Evolutionary conservation across 2,888 invertebrate species (phyloP).

Genomic region (Mythimna albipuncta): DNA sequence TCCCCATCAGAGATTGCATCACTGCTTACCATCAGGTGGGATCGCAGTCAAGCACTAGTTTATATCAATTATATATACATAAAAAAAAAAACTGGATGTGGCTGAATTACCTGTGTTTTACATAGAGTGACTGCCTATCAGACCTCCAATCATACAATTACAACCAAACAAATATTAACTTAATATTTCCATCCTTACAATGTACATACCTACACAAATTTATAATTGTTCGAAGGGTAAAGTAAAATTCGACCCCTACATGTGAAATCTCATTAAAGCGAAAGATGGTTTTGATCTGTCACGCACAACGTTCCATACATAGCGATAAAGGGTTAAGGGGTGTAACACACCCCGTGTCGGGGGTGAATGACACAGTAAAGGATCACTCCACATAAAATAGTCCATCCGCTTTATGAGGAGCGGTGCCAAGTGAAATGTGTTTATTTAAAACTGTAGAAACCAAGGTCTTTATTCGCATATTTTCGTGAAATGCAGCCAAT

Average conservation of each 20-base stretch:
- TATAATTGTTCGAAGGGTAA: constrained; percentile 44
- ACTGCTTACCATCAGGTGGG: too few species aligned
- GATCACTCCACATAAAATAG: constrained; percentile 76
- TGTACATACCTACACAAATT: not conserved
- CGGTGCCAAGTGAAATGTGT: constrained; percentile 63
- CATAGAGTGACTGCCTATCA: too few species aligned
- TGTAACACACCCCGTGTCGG: constrained; percentile 56
- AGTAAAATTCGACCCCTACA: constrained; percentile 41
- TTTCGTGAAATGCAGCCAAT: constrained; percentile 32
- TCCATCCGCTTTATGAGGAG: constrained; percentile 74
- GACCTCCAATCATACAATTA: too few species aligned
- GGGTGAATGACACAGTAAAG: constrained; percentile 74
- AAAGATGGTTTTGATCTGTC: constrained; percentile 66
- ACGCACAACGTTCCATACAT: constrained; percentile 61
- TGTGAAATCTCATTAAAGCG: constrained; percentile 61
- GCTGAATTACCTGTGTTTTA: too few species aligned
- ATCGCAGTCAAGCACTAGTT: too few species aligned
- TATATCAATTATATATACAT: too few species aligned
- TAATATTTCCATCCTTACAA: constrained; percentile 6
- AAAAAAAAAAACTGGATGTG: too few species aligned
- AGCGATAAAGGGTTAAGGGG: constrained; percentile 66
- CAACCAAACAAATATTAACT: not conserved
- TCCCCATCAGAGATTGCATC: too few species aligned
- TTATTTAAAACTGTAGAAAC: constrained; percentile 46
- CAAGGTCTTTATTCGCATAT: constrained; percentile 50